Conservation (phyloP, 2,797 vertebrate genomes). For the Rousettus madagascariensis region DNA sequence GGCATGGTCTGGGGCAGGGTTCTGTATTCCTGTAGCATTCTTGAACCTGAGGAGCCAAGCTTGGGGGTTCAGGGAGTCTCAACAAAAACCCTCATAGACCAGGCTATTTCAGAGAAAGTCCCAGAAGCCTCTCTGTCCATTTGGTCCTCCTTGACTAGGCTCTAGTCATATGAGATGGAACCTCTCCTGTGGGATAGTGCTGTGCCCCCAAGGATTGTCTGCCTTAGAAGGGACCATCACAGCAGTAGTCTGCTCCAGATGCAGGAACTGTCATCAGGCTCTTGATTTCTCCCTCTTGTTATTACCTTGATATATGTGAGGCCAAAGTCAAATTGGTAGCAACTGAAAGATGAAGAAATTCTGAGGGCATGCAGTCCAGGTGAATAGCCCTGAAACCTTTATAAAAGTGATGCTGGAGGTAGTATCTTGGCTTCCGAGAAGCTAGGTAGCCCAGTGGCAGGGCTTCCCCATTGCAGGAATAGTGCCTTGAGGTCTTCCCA, state of each 20-base stretch:
- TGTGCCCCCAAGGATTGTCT: neutral
- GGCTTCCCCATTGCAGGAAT: neutral
- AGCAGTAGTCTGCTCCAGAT: neutral
- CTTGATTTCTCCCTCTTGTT: neutral
- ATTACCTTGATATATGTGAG: neutral
- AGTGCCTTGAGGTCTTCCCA: neutral
- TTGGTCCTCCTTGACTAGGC: neutral
- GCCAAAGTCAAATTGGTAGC: neutral
- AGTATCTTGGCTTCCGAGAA: neutral
- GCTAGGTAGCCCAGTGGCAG: neutral
- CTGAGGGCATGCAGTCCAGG: neutral
- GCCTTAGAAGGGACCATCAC: neutral
- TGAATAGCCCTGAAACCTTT: neutral
- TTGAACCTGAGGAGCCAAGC: neutral
- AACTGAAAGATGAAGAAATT: neutral
- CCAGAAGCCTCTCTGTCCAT: neutral
- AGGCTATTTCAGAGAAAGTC: neutral
- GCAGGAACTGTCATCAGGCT: neutral
- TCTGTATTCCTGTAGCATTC: neutral
- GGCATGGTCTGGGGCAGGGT: constrained; percentile 82
- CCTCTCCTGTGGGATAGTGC: neutral
- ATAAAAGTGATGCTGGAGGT: neutral
- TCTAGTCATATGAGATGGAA: neutral
- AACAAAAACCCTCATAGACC: neutral
- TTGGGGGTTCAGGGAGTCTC: neutral